Percentiles rank a stretch among this genome's conserved stretches.
These are phyloP conservation scores for Drosophila colorata DNA, from an alignment of 2,888 invertebrate genomes.

Conservation along the genomic window DNA sequence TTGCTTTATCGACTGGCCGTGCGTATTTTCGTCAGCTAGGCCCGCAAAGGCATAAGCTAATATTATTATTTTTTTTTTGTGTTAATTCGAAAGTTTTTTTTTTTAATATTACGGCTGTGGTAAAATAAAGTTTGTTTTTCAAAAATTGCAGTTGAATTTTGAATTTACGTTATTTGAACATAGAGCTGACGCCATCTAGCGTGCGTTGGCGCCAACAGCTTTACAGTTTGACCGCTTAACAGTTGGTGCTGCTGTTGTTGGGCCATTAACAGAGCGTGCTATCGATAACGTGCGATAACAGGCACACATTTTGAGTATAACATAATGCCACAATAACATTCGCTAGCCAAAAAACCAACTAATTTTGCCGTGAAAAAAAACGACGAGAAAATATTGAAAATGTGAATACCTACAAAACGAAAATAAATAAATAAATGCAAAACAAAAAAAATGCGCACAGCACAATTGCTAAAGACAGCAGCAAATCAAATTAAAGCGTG, in stretches of 20 bases:
- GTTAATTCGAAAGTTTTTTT: slow-evolving; percentile 1
- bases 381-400: slow-evolving; percentile 37
- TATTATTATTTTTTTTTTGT: slow-evolving; percentile 29
- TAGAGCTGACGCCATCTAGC: slow-evolving; percentile 16
- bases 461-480: slow-evolving; percentile 10
- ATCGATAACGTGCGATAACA: slow-evolving; percentile 30
- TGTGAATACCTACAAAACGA: slow-evolving; percentile 49
- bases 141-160: not conserved
- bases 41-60: not conserved
- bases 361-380: slow-evolving; percentile 53
- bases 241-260: slow-evolving; percentile 7
- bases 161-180: not conserved
- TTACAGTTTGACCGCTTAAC: not conserved
- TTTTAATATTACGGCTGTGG: slow-evolving; percentile 25
- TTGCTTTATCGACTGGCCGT: slow-evolving; percentile 45
- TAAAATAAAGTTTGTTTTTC: slow-evolving; percentile 25
- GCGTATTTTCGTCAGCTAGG: slow-evolving; percentile 22
- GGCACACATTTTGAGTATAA: slow-evolving; percentile 48
- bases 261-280: not conserved
- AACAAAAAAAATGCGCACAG: slow-evolving; percentile 26
- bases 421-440: slow-evolving; percentile 46
- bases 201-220: not conserved
- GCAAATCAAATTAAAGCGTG: slow-evolving; percentile 3
- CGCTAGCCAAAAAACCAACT: slow-evolving; percentile 31
- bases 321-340: slow-evolving; percentile 43